Evolutionary conservation across 2,888 invertebrate genomes (phyloP).

Genomic region (Drosophila koepferae): DNA sequence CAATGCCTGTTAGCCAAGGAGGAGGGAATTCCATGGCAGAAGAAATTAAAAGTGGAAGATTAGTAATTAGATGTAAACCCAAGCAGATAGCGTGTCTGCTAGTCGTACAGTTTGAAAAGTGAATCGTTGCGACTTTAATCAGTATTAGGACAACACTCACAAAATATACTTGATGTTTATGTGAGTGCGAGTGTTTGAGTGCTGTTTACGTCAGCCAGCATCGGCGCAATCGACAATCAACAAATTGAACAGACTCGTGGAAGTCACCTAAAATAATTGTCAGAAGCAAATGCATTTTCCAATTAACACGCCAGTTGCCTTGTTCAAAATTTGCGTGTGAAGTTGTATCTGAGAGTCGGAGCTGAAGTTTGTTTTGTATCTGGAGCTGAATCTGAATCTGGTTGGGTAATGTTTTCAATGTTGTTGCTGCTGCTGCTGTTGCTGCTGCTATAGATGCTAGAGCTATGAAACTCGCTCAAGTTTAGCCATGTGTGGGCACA

Average conservation of each 20-base stretch:
- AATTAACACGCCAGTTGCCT: slow-evolving; percentile 67
- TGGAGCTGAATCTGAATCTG: slow-evolving; percentile 29
- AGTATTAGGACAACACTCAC: slow-evolving; percentile 16
- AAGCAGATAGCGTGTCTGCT: background rate
- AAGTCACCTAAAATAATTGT: slow-evolving; percentile 69
- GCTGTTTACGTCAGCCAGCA: slow-evolving; percentile 34
- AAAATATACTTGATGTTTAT: slow-evolving; percentile 10
- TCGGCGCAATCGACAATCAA: slow-evolving; percentile 54
- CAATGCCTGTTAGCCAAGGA: background rate
- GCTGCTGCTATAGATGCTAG: slow-evolving; percentile 19
- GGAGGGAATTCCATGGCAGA: background rate
- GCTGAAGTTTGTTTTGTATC: slow-evolving; percentile 31
- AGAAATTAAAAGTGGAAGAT: background rate
- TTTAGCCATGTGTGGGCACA: slow-evolving; percentile 72
- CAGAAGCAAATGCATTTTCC: slow-evolving; percentile 66
- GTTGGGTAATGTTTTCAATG: slow-evolving; percentile 47
- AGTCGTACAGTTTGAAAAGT: background rate
- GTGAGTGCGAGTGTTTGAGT: slow-evolving; percentile 34
- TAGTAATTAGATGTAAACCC: too few relatives aligned
- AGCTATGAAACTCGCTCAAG: slow-evolving; percentile 49
- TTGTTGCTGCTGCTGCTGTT: background rate
- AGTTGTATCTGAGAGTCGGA: slow-evolving; percentile 25
- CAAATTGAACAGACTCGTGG: slow-evolving; percentile 50
- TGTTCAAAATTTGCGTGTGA: slow-evolving; percentile 45
- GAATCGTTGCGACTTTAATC: slow-evolving; percentile 3